Conservation (phyloP, 2,888 invertebrate species). For the Xestia sexstrigata region DNA sequence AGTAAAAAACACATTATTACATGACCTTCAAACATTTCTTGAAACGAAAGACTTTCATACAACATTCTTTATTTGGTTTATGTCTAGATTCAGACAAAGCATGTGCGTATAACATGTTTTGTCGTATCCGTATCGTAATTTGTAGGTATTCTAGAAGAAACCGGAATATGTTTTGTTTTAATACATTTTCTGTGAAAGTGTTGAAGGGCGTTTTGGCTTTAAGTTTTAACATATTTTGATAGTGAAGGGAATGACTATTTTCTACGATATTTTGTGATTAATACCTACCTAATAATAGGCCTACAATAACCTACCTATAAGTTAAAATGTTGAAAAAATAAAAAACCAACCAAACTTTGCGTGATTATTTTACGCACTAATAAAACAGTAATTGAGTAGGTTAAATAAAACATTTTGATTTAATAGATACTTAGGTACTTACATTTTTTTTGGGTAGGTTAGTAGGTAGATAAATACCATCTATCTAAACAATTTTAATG, state of each 20-base stretch:
- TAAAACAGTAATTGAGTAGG: background rate
- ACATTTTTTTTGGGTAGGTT: background rate
- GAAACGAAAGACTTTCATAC: slow-evolving; percentile 53
- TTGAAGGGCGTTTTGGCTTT: slow-evolving; percentile 39
- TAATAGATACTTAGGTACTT: too few relatives aligned
- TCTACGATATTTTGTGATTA: background rate
- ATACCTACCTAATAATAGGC: background rate
- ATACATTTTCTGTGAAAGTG: slow-evolving; percentile 43
- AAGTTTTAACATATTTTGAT: slow-evolving; percentile 6
- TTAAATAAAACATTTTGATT: too few relatives aligned
- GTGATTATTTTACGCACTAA: background rate
- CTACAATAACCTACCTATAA: background rate
- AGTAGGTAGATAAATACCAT: background rate
- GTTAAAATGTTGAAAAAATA: background rate
- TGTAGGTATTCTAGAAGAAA: slow-evolving; percentile 35
- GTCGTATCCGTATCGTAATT: slow-evolving; percentile 42
- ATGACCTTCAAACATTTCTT: slow-evolving; percentile 35
- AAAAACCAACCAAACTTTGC: background rate
- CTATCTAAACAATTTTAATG: background rate
- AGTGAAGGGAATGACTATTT: background rate
- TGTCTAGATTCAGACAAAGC: slow-evolving; percentile 36
- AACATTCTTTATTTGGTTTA: slow-evolving; percentile 41
- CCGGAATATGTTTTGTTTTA: slow-evolving; percentile 28
- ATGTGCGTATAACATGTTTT: slow-evolving; percentile 24
- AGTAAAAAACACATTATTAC: slow-evolving; percentile 8